Evolutionary conservation across 2,113 vertebrate genomes (phyloP).

Genomic region (Sakesphorus luctuosus): DNA sequence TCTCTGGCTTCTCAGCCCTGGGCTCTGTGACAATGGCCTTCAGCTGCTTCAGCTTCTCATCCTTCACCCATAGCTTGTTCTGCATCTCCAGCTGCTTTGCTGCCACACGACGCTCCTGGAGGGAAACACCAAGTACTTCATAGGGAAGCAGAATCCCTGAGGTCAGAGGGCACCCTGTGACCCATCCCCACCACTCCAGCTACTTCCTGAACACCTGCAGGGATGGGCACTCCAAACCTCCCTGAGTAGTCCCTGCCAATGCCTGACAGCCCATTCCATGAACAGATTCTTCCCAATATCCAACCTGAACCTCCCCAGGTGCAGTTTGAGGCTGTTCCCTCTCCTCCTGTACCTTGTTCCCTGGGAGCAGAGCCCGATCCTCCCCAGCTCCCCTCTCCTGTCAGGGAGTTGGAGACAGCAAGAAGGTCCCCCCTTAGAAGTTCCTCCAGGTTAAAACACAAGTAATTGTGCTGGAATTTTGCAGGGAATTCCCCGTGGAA

Average conservation of each 20-base stretch:
- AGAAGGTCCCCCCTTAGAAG: background rate
- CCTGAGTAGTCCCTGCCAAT: background rate
- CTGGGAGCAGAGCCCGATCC: fast-evolving
- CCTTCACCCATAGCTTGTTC: slow-evolving; percentile 99
- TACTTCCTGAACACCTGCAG: background rate
- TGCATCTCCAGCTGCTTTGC: slow-evolving; percentile 97
- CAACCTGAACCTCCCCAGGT: fast-evolving
- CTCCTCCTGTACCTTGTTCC: background rate
- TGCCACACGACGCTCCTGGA: slow-evolving; percentile 90
- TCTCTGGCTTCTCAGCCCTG: slow-evolving; percentile 79
- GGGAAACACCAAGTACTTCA: background rate
- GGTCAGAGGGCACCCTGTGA: background rate
- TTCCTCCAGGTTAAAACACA: background rate
- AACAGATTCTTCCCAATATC: background rate
- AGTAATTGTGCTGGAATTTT: background rate
- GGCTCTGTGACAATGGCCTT: slow-evolving; percentile 94
- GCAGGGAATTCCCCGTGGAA: background rate
- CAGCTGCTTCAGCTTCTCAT: slow-evolving; percentile 97
- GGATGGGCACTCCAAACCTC: background rate
- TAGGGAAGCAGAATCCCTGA: background rate
- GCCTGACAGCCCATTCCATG: background rate
- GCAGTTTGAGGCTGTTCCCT: fast-evolving
- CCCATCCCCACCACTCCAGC: background rate
- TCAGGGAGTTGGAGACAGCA: background rate
- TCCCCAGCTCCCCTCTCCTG: fast-evolving